These are phyloP conservation scores for Hypothenemus hampei DNA, from an alignment of 1,140 invertebrate genomes.

Conservation along the genomic window DNA sequence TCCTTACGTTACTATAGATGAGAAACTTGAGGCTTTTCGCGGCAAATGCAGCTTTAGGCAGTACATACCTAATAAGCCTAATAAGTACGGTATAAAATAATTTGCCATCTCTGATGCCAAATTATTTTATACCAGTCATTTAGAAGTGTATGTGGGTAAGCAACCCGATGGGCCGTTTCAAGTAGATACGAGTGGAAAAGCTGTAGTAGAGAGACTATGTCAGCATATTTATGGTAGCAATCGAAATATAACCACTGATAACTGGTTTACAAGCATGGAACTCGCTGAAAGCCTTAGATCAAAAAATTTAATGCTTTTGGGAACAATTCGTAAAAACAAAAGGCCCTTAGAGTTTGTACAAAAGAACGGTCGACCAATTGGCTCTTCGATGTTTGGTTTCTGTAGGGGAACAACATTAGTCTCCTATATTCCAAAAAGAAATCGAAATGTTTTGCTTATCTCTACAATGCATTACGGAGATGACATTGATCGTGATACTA, in stretches of 20 bases:
- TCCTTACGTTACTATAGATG: neutral
- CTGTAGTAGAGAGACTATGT: constrained; percentile 36
- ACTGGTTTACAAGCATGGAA: constrained; percentile 38
- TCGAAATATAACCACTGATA: constrained; percentile 41
- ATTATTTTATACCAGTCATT: no score
- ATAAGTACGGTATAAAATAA: no score
- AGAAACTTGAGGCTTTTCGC: neutral
- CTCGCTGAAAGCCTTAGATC: constrained; percentile 20
- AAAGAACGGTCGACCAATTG: neutral
- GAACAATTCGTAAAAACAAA: neutral
- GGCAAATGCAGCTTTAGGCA: neutral
- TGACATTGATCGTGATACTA: constrained; percentile 32
- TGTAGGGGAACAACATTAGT: constrained; percentile 1
- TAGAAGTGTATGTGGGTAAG: constrained; percentile 41
- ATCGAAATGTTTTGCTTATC: constrained; percentile 34
- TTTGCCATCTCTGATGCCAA: no score
- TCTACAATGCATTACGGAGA: constrained; percentile 34
- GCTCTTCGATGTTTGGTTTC: neutral
- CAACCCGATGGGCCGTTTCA: constrained; percentile 41
- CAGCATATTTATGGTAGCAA: constrained; percentile 24
- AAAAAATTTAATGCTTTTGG: neutral
- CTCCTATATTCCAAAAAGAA: constrained; percentile 35
- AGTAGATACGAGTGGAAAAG: constrained; percentile 29
- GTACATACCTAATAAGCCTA: no score
- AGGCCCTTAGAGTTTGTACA: neutral